Percentiles rank a stretch among this genome's conserved stretches.
Evolutionary conservation across 2,797 vertebrate species (phyloP).

Genomic region (Cichlasoma orientale): DNA sequence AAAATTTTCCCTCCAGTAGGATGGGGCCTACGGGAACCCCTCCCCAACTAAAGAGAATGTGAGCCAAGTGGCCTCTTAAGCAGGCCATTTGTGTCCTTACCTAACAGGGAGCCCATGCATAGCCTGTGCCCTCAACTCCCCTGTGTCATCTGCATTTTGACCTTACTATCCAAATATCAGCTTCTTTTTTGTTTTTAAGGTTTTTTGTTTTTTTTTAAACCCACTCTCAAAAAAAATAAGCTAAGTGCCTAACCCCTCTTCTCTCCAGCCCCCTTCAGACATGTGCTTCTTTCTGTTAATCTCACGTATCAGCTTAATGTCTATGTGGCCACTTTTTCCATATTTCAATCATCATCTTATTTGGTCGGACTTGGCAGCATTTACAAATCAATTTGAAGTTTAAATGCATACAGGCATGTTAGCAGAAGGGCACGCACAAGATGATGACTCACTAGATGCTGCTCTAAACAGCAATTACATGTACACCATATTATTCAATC

Average conservation of each 20-base stretch:
- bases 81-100: slow-evolving; percentile 72
- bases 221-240: slow-evolving; percentile 28
- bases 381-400: slow-evolving; percentile 1
- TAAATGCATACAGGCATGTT: background rate
- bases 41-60: slow-evolving; percentile 62
- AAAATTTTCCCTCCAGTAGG: slow-evolving; percentile 69
- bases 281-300: background rate
- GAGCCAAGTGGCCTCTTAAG: slow-evolving; percentile 67
- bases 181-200: slow-evolving; percentile 16
- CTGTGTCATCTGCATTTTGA: slow-evolving; percentile 52
- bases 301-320: background rate
- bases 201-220: slow-evolving; percentile 36
- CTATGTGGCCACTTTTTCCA: background rate
- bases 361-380: background rate
- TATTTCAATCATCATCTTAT: background rate
- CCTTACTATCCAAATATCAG: slow-evolving; percentile 34
- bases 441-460: background rate
- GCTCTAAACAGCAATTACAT: background rate
- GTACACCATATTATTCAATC: background rate
- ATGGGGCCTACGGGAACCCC: slow-evolving; percentile 58
- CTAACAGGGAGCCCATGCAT: slow-evolving; percentile 77
- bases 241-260: slow-evolving; percentile 30
- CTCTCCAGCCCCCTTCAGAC: slow-evolving; percentile 14
- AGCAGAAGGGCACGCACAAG: background rate
- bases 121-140: slow-evolving; percentile 71